phyloP scores from a whole-genome alignment of 2,113 vertebrate genomes.

The Cyprinus carpio region DNA sequence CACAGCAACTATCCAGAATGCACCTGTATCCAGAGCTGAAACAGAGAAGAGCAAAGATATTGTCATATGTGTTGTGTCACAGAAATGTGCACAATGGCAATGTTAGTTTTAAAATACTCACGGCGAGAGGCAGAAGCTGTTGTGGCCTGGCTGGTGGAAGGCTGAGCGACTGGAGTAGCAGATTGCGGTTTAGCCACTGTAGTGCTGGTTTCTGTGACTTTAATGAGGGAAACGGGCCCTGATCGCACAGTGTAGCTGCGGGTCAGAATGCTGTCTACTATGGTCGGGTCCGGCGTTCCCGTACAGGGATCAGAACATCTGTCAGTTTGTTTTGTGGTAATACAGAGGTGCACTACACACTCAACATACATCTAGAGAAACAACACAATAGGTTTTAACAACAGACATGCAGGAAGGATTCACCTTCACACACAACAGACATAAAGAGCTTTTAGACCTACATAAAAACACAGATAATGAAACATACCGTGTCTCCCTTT shows the following conservation, averaged over 20 bases:
- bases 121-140: neutral
- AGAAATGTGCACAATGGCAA: no score
- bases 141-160: neutral
- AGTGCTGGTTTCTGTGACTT: neutral
- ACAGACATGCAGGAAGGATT: neutral
- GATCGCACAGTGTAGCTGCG: slow-evolving; percentile 59
- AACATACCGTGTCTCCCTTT: slow-evolving; percentile 57
- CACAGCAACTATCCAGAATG: neutral
- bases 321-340: slow-evolving; percentile 56
- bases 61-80: neutral
- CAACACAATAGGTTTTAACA: neutral
- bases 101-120: neutral
- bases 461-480: neutral
- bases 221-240: slow-evolving; percentile 56
- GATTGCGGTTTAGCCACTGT: slow-evolving; percentile 11
- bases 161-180: neutral
- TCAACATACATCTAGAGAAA: slow-evolving; percentile 61
- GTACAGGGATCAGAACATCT: slow-evolving; percentile 63
- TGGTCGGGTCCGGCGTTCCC: rapidly evolving
- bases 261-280: slow-evolving; percentile 47
- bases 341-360: slow-evolving; percentile 68
- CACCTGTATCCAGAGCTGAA: neutral
- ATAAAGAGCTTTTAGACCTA: neutral
- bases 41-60: neutral
- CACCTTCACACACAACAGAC: neutral